Base-by-base conservation (phyloP, 1,140 invertebrate genomes). In the Ditylenchus dipsaci region DNA sequence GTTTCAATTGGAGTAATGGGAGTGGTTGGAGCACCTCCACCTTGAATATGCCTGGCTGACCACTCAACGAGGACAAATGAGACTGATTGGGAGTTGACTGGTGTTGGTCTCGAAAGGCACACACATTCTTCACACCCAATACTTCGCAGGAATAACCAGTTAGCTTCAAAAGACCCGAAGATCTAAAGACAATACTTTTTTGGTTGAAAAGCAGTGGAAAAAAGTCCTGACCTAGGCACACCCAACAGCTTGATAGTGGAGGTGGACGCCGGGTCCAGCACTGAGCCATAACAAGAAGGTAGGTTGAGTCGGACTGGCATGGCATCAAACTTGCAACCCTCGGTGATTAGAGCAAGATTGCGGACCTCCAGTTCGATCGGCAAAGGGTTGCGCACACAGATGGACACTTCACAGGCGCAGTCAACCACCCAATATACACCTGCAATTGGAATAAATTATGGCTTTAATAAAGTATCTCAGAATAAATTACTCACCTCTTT, bases 101-200 rank as follows among this genome's bases (percentile, higher is more conserved):
- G 9, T 17, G 26, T 38, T 38, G 33, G 33, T 38, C 29, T 33
- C 63, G 23, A 15, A 76, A 63, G 29, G 63, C 53, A 61, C 80
- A 82, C 11, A 80, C 69, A 65, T 81, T 83, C 30, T 76, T 63
- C 7, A 82, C 73, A 49, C 74, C 80, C 1, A 82, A 67, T 5
- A 82, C 76, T 58, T 78, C 72, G 59, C 81, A 82, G 17, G 64
- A 68, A 59, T 82, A 82, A 13, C 80, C 80, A 15, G 71, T 80
- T 1, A 82, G 67, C 42, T 47, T 76, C 11, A 82, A 58, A 19
- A 60, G 45, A 56, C 80, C 80, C 11, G 74, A 42, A n/a, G 76
- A 61, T 26, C 76, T 77, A 27, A 59, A 59, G 30, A 59, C 17
- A n/a, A 29, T 8, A 17, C 23, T 23, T 3, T 29, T 17, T 17